Evolutionary conservation across 2,113 vertebrate species (phyloP).

Genomic region (Phylloscopus trochiloides): DNA sequence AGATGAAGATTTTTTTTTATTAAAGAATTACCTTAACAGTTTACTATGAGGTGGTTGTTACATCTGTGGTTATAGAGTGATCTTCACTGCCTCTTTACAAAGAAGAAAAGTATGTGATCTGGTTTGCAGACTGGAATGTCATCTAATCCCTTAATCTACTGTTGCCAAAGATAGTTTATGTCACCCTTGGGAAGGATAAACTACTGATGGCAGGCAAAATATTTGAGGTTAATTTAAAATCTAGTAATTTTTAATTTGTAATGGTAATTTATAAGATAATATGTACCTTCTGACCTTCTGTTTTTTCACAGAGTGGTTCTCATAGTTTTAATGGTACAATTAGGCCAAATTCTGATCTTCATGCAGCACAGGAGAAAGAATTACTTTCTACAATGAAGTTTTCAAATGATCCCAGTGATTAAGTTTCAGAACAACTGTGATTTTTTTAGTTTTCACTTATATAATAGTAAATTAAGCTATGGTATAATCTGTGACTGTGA

Average conservation of each 20-base stretch:
- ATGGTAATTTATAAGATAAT: not conserved
- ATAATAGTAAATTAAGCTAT: not conserved
- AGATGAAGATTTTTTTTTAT: not conserved
- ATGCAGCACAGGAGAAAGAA: not conserved
- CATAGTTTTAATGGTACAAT: not conserved
- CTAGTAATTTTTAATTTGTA: not conserved
- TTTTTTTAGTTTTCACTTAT: not conserved
- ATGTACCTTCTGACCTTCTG: not conserved
- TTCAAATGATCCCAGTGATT: not conserved
- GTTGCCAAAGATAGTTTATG: not conserved
- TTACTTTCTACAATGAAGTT: not conserved
- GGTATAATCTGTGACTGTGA: not conserved
- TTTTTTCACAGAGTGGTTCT: not conserved
- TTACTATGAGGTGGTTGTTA: not conserved
- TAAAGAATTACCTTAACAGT: not conserved
- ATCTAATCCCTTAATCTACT: not conserved
- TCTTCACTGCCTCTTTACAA: not conserved
- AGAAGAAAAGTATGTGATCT: not conserved
- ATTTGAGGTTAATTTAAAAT: conserved; percentile 6
- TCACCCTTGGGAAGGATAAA: not conserved
- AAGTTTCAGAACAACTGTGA: not conserved
- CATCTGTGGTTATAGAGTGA: not conserved
- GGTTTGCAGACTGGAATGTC: not conserved
- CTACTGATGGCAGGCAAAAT: conserved; percentile 6
- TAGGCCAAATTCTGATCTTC: not conserved